Percentiles rank a stretch among this genome's conserved stretches.
phyloP scores from a whole-genome alignment of 2,113 vertebrate genomes.

The Onychorhynchus coronatus region DNA sequence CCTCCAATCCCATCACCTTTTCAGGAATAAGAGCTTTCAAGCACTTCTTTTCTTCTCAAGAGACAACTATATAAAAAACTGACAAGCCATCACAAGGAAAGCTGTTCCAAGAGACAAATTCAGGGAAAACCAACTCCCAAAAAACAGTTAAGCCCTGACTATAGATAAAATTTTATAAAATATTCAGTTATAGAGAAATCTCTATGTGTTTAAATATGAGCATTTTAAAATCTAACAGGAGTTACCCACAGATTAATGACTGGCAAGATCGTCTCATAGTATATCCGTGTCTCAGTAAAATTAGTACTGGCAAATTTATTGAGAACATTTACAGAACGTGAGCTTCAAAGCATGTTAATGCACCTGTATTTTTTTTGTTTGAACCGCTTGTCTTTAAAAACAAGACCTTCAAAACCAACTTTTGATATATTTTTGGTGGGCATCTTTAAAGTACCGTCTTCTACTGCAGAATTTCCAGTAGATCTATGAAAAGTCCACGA shows the following conservation, averaged over 20 bases:
- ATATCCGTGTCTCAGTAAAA: background rate
- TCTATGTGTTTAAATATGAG: background rate
- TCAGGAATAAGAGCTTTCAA: background rate
- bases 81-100: background rate
- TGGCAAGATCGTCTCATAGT: background rate
- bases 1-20: background rate
- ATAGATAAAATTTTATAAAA: background rate
- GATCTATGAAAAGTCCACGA: background rate
- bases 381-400: background rate
- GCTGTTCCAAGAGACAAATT: background rate
- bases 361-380: background rate
- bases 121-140: background rate
- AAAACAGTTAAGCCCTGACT: background rate
- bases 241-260: background rate
- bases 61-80: background rate
- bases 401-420: rapidly evolving
- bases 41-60: background rate
- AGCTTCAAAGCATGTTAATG: background rate
- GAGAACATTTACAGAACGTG: background rate
- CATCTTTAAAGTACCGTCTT: background rate
- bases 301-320: background rate
- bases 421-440: background rate
- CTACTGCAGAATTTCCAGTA: background rate
- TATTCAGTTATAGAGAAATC: background rate
- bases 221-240: background rate